A percentile compares a stretch with the other conserved stretches of the same genome.
phyloP scores from a whole-genome alignment of 2,113 vertebrate species.

The Atherinomorus stipes region DNA sequence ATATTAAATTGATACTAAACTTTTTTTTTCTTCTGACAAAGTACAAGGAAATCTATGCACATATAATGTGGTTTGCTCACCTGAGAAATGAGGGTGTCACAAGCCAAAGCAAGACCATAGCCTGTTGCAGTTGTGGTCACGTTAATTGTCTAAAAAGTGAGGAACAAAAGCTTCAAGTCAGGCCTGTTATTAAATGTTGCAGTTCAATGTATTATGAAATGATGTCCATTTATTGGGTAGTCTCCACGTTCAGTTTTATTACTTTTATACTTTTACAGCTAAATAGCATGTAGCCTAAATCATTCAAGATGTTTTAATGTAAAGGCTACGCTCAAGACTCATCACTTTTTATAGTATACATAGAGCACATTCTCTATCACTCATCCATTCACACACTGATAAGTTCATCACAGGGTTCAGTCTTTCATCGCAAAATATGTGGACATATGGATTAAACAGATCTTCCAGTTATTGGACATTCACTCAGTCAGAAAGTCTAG shows the following conservation, averaged over 20 bases:
- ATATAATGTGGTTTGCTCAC: constrained; percentile 70
- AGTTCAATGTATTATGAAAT: background rate
- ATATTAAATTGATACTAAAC: no score
- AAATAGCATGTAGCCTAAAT: no score
- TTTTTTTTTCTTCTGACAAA: background rate
- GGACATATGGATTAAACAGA: no score
- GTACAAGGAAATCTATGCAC: background rate
- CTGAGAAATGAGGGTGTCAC: constrained; percentile 95
- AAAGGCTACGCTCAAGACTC: background rate
- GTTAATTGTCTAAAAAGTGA: constrained; percentile 83
- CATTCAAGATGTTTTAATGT: no score
- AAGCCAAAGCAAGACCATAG: constrained; percentile 87
- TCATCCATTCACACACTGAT: background rate
- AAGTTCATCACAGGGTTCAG: background rate
- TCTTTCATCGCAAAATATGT: background rate
- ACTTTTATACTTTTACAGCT: no score
- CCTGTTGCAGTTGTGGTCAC: constrained; percentile 86
- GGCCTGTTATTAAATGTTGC: background rate
- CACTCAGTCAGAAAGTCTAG: background rate
- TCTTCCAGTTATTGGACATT: no score
- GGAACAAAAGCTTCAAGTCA: constrained; percentile 3
- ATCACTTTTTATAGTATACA: background rate
- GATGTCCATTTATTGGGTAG: background rate
- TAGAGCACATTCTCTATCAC: background rate
- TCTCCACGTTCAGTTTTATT: no score